A percentile compares a stretch with the other conserved stretches of the same genome.
phyloP scores from a whole-genome alignment of 2,888 invertebrate species.

The Thymelicus sylvestris region DNA sequence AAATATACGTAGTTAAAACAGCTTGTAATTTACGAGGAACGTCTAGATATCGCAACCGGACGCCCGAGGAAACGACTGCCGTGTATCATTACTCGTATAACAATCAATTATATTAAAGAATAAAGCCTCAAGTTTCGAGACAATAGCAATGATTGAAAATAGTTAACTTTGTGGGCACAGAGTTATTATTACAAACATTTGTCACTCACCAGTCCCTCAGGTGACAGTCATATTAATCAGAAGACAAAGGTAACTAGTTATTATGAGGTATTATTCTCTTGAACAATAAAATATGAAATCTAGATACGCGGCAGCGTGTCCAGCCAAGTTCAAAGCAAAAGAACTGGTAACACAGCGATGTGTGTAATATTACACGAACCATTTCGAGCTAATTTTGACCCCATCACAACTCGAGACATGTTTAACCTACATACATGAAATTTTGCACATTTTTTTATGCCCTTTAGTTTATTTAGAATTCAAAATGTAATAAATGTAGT shows the following conservation, averaged over 20 bases:
- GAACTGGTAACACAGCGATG: too few relatives aligned
- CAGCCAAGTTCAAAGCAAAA: too few relatives aligned
- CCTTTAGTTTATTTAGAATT: too few relatives aligned
- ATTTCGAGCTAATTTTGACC: too few relatives aligned
- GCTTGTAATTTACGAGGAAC: conserved; percentile 26
- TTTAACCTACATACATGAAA: too few relatives aligned
- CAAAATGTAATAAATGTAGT: too few relatives aligned
- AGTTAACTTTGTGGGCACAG: neutral
- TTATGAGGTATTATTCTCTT: neutral
- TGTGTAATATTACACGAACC: too few relatives aligned
- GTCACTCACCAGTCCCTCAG: conserved; percentile 12
- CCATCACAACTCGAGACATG: too few relatives aligned
- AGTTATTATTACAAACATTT: conserved; percentile 17
- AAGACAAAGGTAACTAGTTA: neutral
- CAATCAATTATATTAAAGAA: conserved; percentile 32
- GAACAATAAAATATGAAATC: neutral
- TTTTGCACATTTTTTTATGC: too few relatives aligned
- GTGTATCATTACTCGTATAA: conserved; percentile 29
- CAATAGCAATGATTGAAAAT: conserved; percentile 31
- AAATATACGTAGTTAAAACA: conserved; percentile 23
- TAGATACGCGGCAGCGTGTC: neutral
- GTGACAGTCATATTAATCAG: conserved; percentile 12
- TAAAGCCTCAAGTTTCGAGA: conserved; percentile 14
- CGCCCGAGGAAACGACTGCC: conserved; percentile 31
- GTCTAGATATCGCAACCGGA: conserved; percentile 32